Evolutionary conservation across 2,797 vertebrate species (phyloP), one percentile per base, ranked within the genome.

Genomic region (Coluber constrictor): DNA sequence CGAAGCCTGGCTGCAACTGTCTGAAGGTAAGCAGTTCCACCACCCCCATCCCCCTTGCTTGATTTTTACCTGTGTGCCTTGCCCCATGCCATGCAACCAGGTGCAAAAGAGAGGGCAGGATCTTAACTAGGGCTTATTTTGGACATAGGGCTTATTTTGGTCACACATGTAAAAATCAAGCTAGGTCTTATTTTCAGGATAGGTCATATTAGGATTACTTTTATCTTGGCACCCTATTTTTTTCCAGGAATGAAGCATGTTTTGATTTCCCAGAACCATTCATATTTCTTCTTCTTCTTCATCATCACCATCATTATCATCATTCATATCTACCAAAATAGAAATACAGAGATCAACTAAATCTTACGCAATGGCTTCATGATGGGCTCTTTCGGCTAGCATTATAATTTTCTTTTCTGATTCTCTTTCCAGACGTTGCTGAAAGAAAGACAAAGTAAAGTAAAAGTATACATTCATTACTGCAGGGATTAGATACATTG

Each of bases 291-390:
- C 15, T 20, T 79, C n/a, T 7, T 74, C 66, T 1, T 37, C n/a
- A 43, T n/a, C 87, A 70, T 25, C 5, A 37, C 18, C 13, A 66
- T 7, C 60, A 61, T 13, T 27, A 32, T 32, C 15, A 83, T n/a
- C 74, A 59, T 25, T 37, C 12, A 47, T 87, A 88, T 47, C 90
- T 74, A n/a, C 43, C 54, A 91, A 60, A 29, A 91, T 83, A 88
- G 57, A 90, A 95, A 87, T 47, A 88, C 61, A 93, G 74, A 93
- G 93, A 86, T 88, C 90, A 86, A 56, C 4, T 29, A 66, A 92
- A 66, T 97, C 98, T 98, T 97, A 99, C 98, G 96, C 94, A 96
- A 98, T 90, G 56, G 98, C 98, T 94, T 99, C 98, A 94, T 92
- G 97, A 97, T 98, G 98, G 94, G 98, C 98, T 93, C 92, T 96